These are phyloP conservation scores for Allophyes oxyacanthae DNA, from an alignment of 2,888 invertebrate genomes.

Conservation along the genomic window DNA sequence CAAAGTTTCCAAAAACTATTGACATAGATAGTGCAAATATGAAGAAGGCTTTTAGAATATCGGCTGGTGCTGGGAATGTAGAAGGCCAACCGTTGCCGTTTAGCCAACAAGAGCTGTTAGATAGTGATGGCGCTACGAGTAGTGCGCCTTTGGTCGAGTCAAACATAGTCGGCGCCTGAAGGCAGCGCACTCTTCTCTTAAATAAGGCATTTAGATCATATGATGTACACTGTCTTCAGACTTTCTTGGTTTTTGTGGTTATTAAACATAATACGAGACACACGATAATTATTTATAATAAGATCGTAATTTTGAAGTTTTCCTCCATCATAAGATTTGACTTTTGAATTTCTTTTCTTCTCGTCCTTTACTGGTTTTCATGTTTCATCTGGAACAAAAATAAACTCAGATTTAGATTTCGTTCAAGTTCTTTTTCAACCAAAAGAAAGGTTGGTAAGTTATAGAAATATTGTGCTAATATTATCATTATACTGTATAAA, in stretches of 20 bases:
- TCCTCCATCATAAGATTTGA: conserved; percentile 42
- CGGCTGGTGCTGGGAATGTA: conserved; percentile 91
- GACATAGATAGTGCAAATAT: conserved; percentile 94
- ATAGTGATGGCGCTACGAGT: conserved; percentile 93
- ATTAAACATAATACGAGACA: conserved; percentile 17
- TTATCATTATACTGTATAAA: not conserved
- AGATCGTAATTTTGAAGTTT: conserved; percentile 36
- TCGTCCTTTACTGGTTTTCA: conserved; percentile 30
- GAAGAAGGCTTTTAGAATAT: conserved; percentile 93
- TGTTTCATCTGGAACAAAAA: conserved; percentile 59
- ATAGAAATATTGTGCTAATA: no score
- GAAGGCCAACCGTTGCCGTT: conserved; percentile 91
- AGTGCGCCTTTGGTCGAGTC: conserved; percentile 92
- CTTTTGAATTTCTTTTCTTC: conserved; percentile 11
- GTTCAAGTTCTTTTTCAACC: no score
- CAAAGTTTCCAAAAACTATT: conserved; percentile 94
- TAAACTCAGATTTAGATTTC: not conserved
- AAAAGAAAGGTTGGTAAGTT: no score
- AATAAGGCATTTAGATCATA: conserved; percentile 87
- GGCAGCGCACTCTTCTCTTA: conserved; percentile 82
- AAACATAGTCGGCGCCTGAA: conserved; percentile 89
- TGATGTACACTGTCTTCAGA: conserved; percentile 82
- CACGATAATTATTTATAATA: conserved; percentile 56
- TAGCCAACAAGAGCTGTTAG: conserved; percentile 95
- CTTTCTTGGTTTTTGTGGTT: conserved; percentile 44